Evolutionary conservation across 2,797 vertebrate species (phyloP).

Genomic region (Pogonophryne albipinna): DNA sequence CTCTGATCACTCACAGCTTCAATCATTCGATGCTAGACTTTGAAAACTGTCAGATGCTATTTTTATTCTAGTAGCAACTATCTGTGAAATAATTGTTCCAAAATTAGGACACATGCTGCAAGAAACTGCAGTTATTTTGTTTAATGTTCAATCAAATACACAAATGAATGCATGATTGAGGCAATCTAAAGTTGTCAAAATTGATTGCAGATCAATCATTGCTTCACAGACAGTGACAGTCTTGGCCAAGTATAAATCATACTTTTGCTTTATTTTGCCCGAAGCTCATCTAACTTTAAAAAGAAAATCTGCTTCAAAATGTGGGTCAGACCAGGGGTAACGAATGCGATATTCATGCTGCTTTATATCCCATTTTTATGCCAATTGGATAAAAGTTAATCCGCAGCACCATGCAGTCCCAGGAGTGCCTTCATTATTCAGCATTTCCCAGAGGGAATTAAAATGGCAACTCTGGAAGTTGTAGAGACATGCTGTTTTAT

Average conservation of each 20-base stretch:
- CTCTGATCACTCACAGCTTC: too few relatives aligned
- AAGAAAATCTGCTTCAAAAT: conserved; percentile 60
- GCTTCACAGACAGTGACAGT: conserved; percentile 5
- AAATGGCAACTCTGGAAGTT: conserved; percentile 26
- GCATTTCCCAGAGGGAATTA: conserved; percentile 53
- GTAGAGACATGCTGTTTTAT: conserved; percentile 17
- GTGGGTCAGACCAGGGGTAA: conserved; percentile 67
- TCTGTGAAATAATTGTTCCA: conserved; percentile 5
- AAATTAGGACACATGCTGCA: too few relatives aligned
- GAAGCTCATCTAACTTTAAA: conserved; percentile 45
- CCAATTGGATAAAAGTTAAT: conserved; percentile 66
- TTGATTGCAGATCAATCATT: not conserved
- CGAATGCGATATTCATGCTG: conserved; percentile 67
- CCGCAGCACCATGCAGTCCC: conserved; percentile 44
- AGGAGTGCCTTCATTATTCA: conserved; percentile 45
- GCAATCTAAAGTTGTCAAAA: not conserved
- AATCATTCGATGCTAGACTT: conserved; percentile 10
- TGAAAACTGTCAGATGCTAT: conserved; percentile 37
- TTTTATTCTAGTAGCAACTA: conserved; percentile 43
- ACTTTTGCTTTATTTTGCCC: conserved; percentile 41
- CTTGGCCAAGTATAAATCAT: conserved; percentile 30
- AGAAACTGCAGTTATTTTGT: too few relatives aligned
- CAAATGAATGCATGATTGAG: not conserved
- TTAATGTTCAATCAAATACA: too few relatives aligned
- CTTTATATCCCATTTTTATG: conserved; percentile 69